Conservation (phyloP, 2,113 vertebrate species). For the Physeter macrocephalus region DNA sequence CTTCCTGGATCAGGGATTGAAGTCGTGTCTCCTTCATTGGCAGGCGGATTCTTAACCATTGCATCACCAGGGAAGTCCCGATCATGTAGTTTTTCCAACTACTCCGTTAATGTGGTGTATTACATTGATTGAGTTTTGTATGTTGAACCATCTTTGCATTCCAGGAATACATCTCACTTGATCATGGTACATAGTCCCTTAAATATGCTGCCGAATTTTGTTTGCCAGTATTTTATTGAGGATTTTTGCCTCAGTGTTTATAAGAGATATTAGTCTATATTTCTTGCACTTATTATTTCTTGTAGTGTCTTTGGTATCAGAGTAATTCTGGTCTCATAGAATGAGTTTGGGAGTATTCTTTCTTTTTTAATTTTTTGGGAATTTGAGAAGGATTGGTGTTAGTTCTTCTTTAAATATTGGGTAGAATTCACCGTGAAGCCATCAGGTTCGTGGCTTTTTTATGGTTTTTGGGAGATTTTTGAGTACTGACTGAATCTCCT, state of each 20-base stretch:
- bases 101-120: not conserved
- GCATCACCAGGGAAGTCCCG: too few relatives aligned
- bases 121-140: not conserved
- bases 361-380: not conserved
- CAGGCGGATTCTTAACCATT: too few relatives aligned
- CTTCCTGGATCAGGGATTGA: too few relatives aligned
- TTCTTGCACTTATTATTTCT: not conserved
- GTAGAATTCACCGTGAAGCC: not conserved
- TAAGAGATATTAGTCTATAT: not conserved
- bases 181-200: not conserved
- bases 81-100: not conserved
- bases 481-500: not conserved
- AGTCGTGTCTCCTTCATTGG: too few relatives aligned
- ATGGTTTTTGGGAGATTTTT: not conserved
- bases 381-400: not conserved
- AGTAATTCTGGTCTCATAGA: not conserved
- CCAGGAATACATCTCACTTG: not conserved
- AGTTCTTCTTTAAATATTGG: not conserved
- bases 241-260: not conserved
- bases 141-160: not conserved
- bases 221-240: not conserved
- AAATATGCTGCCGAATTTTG: not conserved
- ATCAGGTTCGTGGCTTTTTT: not conserved
- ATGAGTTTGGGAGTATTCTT: not conserved
- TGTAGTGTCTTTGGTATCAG: not conserved